These are phyloP conservation scores for Zenarchopterus dispar DNA, from an alignment of 2,797 vertebrate genomes.

Conservation along the genomic window DNA sequence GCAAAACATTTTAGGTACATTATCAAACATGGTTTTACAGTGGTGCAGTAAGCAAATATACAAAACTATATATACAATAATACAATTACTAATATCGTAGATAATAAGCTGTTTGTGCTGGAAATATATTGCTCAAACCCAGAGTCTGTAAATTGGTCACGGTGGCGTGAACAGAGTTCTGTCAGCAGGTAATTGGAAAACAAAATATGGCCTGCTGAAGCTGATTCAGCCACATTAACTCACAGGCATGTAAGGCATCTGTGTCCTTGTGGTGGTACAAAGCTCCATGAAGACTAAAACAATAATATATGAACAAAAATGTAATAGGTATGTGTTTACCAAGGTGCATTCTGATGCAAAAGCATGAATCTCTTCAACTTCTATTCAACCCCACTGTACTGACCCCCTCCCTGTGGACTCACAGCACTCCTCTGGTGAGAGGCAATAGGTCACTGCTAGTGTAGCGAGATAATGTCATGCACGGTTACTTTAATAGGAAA, in stretches of 20 bases:
- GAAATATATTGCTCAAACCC: constrained; percentile 51
- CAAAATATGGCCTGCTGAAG: constrained; percentile 62
- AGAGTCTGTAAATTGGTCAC: constrained; percentile 66
- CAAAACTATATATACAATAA: constrained; percentile 23
- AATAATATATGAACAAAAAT: constrained; percentile 54
- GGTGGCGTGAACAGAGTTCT: constrained; percentile 53
- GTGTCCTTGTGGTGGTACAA: constrained; percentile 29
- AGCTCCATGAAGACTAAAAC: constrained; percentile 43
- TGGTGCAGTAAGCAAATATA: constrained; percentile 22
- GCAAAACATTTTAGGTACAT: constrained; percentile 32
- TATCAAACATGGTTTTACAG: constrained; percentile 39
- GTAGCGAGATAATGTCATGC: constrained; percentile 46
- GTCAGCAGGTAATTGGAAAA: constrained; percentile 69
- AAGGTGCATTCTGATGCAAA: constrained; percentile 69
- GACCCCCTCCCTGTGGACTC: constrained; percentile 51
- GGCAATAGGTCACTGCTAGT: constrained; percentile 27
- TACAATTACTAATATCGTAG: constrained; percentile 41
- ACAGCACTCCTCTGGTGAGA: constrained; percentile 35
- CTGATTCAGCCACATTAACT: constrained; percentile 58
- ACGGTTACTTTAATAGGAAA: constrained; percentile 50
- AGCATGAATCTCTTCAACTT: constrained; percentile 59
- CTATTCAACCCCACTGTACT: constrained; percentile 33
- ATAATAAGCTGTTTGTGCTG: constrained; percentile 55
- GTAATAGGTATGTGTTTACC: constrained; percentile 56
- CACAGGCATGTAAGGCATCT: constrained; percentile 20